Conservation (phyloP, 2,888 invertebrate species). For the Matsumyia berberina region DNA sequence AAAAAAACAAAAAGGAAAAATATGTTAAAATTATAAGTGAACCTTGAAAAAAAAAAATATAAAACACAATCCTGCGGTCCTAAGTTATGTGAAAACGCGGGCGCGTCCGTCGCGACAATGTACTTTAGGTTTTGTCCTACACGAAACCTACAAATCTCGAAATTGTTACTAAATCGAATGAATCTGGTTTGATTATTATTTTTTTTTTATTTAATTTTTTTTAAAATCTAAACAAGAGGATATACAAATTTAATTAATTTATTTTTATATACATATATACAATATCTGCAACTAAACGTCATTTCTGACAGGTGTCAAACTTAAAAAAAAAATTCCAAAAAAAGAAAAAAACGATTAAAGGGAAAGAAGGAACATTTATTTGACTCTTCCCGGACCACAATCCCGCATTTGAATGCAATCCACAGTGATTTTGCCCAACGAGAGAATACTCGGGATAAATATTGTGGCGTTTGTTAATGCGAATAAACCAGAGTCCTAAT, state of each 20-base stretch:
- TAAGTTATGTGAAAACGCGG: conserved; percentile 62
- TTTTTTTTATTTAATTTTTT: conserved; percentile 9
- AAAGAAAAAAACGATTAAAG: conserved; percentile 1
- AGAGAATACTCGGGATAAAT: conserved; percentile 70
- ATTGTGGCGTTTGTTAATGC: conserved; percentile 81
- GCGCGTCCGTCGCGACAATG: conserved; percentile 20
- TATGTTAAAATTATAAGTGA: conserved; percentile 29
- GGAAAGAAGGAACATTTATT: conserved; percentile 22
- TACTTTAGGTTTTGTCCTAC: conserved; percentile 38
- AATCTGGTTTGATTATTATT: conserved; percentile 32
- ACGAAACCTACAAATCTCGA: conserved; percentile 63
- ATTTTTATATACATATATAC: conserved; percentile 8
- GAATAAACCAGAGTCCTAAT: conserved; percentile 83
- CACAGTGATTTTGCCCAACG: conserved; percentile 68
- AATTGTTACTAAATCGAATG: conserved; percentile 49
- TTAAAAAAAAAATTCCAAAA: conserved; percentile 1
- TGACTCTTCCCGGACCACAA: conserved; percentile 45
- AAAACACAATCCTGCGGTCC: too few species aligned
- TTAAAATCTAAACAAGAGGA: background rate
- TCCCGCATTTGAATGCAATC: conserved; percentile 72
- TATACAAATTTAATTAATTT: conserved; percentile 38
- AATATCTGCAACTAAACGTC: conserved; percentile 27
- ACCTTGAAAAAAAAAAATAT: conserved; percentile 18
- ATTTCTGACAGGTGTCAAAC: conserved; percentile 48
- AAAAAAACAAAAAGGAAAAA: conserved; percentile 22